Conservation (phyloP, 37 sponge, comb jelly and placozoan genomes). For the Cladorhizidae sp. region DNA sequence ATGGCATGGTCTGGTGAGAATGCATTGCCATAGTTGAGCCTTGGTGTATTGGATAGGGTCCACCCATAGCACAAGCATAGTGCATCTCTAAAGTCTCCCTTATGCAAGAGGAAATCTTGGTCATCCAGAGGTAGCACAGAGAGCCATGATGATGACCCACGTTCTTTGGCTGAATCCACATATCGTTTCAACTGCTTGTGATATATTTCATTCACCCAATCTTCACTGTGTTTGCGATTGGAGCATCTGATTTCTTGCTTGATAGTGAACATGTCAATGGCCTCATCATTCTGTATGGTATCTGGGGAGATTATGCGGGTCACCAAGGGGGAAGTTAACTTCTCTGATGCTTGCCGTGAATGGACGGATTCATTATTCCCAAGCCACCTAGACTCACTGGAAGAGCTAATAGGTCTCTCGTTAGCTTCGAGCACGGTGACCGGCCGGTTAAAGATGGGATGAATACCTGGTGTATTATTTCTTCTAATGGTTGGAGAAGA, state of each 20-base stretch:
- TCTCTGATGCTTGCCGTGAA: not conserved
- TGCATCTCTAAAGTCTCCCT: constrained; percentile 25
- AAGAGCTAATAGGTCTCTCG: too few species aligned
- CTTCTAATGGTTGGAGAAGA: constrained; percentile 17
- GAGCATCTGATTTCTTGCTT: too few species aligned
- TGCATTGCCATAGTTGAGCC: constrained; percentile 22
- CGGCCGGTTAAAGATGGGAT: too few species aligned
- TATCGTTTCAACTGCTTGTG: not conserved
- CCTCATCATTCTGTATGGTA: too few species aligned
- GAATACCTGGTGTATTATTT: not conserved
- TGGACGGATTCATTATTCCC: constrained; percentile 38
- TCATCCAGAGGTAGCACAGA: constrained; percentile 25
- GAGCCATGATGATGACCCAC: constrained; percentile 40
- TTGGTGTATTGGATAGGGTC: constrained; percentile 24
- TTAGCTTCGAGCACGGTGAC: too few species aligned
- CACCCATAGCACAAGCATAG: constrained; percentile 27
- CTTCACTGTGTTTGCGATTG: not conserved
- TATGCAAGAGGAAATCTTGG: constrained; percentile 32
- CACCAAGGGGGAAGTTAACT: not conserved
- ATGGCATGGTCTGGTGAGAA: constrained; percentile 30
- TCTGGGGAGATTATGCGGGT: not conserved
- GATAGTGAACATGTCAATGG: too few species aligned
- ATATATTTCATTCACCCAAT: not conserved
- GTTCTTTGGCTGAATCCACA: constrained; percentile 25
- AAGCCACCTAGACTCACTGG: too few species aligned